Evolutionary conservation across 2,113 vertebrate species (phyloP), one percentile per base, ranked within the genome.

Genomic region (Chaetura pelagica): DNA sequence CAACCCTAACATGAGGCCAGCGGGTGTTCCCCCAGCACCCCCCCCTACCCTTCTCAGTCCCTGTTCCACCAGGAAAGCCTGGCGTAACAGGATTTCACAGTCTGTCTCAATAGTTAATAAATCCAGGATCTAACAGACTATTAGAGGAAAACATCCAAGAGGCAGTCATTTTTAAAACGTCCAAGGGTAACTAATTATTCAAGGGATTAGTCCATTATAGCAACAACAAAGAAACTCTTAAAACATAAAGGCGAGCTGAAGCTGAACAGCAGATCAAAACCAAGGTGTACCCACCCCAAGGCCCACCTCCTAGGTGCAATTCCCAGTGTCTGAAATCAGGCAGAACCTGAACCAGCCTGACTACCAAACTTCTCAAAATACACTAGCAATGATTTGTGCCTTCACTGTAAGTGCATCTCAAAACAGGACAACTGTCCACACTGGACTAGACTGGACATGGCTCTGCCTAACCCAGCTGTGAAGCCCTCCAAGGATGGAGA

Each of bases 101-200:
- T 67, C 90, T 94, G 91, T 91, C 92, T 90, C 90, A 80, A 68
- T 32, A 90, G 93, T 75, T 93, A 96, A 96, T 94, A 96, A 93
- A 96, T 93, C 90, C 92, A 93, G 88, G 82, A 84, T 90, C 91
- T 74, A 93, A 93, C 83, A 83, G 64, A 89, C 85, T 93, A 86
- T 88, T 96, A 94, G 67, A 93, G 72, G 52, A 95, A 90, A 85
- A 84, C 77, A 88, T 95, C 77, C 88, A 92, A 94, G 96, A 94
- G 49, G 90, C 90, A 95, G 64, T 84, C 10, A 89, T 90, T 96
- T 96, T 91, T 72, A 57, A 95, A 96, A 92, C 0, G 4, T 92
- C 72, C 92, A 71, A 38, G 59, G 77, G 64, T 84, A 96, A 84
- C 85, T 90, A 96, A 96, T 94, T 86, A 95, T 93, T 96, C 68